Conservation (phyloP, 2,113 vertebrate species). For the Brachyhypopomus gauderio region DNA sequence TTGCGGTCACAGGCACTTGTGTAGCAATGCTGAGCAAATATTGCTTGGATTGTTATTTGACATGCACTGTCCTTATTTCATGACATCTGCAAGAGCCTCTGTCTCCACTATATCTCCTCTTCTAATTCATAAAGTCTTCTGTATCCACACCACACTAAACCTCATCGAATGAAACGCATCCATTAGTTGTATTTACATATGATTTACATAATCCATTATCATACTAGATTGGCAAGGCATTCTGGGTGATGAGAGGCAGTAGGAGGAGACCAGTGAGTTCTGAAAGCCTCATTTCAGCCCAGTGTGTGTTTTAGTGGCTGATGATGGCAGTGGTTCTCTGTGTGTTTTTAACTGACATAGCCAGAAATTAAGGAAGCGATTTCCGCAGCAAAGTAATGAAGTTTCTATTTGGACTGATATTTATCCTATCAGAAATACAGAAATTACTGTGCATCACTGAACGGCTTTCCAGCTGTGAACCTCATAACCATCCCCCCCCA, state of each 20-base stretch:
- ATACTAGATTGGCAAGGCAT: slow-evolving; percentile 45
- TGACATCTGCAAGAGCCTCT: no score
- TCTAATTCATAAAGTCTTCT: background rate
- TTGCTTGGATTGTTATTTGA: background rate
- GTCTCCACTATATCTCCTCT: background rate
- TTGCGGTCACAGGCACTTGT: background rate
- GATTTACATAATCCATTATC: slow-evolving; percentile 53
- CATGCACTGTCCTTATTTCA: background rate
- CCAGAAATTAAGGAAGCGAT: slow-evolving; percentile 1
- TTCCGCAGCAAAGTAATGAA: slow-evolving; percentile 33
- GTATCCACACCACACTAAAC: background rate
- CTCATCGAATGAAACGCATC: slow-evolving; percentile 31
- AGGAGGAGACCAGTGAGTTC: slow-evolving; percentile 1
- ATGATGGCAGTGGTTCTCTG: slow-evolving; percentile 18
- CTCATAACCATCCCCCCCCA: background rate
- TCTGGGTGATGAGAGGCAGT: slow-evolving; percentile 24
- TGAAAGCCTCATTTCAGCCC: slow-evolving; percentile 45
- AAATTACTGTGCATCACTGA: slow-evolving; percentile 42
- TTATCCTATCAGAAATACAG: slow-evolving; percentile 18
- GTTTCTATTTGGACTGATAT: slow-evolving; percentile 34
- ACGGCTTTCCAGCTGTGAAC: background rate
- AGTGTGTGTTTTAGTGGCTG: slow-evolving; percentile 50
- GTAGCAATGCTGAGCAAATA: background rate
- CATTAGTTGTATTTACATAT: slow-evolving; percentile 53
- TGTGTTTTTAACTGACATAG: slow-evolving; percentile 42